Evolutionary conservation across 2,113 vertebrate species (phyloP), one percentile per base, ranked within the genome.

Genomic region (Amphilophus citrinellus): DNA sequence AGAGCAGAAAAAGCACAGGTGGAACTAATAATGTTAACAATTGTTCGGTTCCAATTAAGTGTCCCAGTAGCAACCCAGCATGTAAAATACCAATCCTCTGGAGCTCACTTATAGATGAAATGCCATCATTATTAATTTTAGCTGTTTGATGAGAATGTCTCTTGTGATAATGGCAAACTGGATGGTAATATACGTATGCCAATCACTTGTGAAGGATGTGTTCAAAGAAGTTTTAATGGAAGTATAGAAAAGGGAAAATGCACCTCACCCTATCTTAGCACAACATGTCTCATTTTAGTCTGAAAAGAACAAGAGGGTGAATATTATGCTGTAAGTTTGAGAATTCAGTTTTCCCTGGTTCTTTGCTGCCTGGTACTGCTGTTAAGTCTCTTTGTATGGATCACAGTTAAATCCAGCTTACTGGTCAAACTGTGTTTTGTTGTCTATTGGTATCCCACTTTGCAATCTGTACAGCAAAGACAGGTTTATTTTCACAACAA

Each of bases 21-120:
- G 76, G 68, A 88, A 61, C 63, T 85, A 88, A 85, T 42, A 62
- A 62, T 58, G 8, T 58, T 84, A 76, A 62, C 10, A 9, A 47
- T 78, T 61, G 27, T 68, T 77, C 39, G 22, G 5, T 68, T 83
- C 76, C 75, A 75, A 75, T 87, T 79, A 81, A 39, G 47, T 57
- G 61, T 86, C 65, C 39, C 39, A 20, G 53, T 42, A 77, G 62
- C 35, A 62, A 80, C 83, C 35, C 82, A 39, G 24, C 35, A 18
- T 61, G 60, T n/a, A 80, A 60, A 56, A 60, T 3, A 61, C 20
- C 56, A 58, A 32, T 35, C 2, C 63, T 56, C 30, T 20, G 35
- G 5, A 53, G 77, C 53, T 87, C 61, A 17, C 10, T 15, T 17
- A 42, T 22, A 61, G 47, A 68, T 84, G 50, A 14, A 71, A 14